phyloP scores from a whole-genome alignment of 1,140 invertebrate species.

The Asobara japonica region DNA sequence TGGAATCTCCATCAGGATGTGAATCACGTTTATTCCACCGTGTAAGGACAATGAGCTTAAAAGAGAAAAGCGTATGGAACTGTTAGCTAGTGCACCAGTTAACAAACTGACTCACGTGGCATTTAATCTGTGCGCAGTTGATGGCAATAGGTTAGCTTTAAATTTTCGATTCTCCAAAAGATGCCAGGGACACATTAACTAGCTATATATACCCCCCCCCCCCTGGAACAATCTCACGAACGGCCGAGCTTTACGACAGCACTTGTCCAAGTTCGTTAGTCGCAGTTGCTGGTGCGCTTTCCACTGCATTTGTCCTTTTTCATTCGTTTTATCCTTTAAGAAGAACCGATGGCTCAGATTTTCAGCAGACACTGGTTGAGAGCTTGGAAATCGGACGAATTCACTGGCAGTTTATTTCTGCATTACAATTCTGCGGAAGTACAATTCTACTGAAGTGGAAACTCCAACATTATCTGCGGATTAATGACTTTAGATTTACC shows the following conservation, averaged over 20 bases:
- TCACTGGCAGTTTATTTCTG: not conserved
- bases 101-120: too few species aligned
- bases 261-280: conserved; percentile 21
- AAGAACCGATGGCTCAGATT: not conserved
- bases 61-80: too few species aligned
- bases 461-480: too few species aligned
- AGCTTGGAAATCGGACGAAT: not conserved
- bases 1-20: too few species aligned
- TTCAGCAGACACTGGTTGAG: not conserved
- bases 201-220: not conserved
- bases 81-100: too few species aligned
- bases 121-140: too few species aligned
- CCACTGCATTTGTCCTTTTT: not conserved
- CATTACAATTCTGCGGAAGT: not conserved
- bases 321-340: not conserved
- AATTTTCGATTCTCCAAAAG: not conserved
- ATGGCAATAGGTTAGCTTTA: not conserved
- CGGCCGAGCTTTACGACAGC: not conserved
- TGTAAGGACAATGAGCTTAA: too few species aligned
- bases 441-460: too few species aligned
- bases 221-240: not conserved
- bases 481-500: too few species aligned
- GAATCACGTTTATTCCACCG: too few species aligned
- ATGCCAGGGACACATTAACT: not conserved
- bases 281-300: not conserved